Evolutionary conservation across 2,797 vertebrate species (phyloP).

Genomic region (Myiotriccus ornatus): DNA sequence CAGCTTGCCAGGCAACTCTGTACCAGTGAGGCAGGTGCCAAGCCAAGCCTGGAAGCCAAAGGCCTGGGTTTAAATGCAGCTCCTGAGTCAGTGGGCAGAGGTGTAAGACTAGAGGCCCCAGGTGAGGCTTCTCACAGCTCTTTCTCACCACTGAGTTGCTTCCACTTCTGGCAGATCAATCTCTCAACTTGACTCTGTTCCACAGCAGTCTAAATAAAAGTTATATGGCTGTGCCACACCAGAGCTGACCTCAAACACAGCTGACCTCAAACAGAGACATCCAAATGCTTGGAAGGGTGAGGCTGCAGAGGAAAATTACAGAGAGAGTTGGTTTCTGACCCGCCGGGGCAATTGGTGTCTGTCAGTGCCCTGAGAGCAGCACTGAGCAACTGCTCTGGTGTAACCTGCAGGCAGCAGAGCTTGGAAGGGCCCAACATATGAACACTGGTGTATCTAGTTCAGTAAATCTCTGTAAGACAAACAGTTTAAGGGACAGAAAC

Average conservation of each 20-base stretch:
- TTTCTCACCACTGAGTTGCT: neutral
- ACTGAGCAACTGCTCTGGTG: neutral
- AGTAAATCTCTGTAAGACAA: neutral
- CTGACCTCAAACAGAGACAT: neutral
- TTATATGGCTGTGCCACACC: neutral
- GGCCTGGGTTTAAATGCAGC: neutral
- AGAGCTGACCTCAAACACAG: neutral
- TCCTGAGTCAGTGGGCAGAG: neutral
- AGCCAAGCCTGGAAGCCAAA: neutral
- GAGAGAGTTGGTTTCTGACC: neutral
- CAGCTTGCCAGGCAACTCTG: neutral
- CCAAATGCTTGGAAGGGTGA: neutral
- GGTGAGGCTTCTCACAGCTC: neutral
- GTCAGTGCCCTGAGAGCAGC: neutral
- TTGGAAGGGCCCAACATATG: neutral
- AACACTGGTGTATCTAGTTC: neutral
- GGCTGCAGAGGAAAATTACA: neutral
- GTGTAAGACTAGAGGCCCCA: neutral
- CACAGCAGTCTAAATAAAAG: neutral
- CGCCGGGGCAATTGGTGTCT: neutral
- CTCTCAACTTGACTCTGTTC: neutral
- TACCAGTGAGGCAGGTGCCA: neutral
- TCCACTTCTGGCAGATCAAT: neutral
- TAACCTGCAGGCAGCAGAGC: neutral
- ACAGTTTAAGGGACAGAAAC: neutral